phyloP scores from a whole-genome alignment of 2,797 vertebrate genomes.

The Numenius phaeopus region DNA sequence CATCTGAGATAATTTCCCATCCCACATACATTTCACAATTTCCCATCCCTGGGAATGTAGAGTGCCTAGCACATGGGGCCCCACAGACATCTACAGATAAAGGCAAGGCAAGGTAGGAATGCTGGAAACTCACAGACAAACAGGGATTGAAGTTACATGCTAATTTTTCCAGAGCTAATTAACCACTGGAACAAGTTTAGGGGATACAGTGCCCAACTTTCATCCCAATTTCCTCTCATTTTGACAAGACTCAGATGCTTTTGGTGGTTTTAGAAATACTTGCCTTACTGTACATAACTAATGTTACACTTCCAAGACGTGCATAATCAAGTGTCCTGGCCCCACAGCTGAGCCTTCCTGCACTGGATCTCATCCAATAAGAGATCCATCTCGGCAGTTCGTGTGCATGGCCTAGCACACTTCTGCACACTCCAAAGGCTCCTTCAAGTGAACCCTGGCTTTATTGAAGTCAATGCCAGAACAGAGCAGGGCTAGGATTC shows the following conservation, averaged over 20 bases:
- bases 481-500: not conserved
- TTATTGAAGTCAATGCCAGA: not conserved
- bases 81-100: conserved; percentile 38
- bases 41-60: not conserved
- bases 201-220: not conserved
- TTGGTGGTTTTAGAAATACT: not conserved
- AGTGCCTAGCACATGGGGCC: conserved; percentile 26
- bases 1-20: conserved; percentile 24
- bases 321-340: not conserved
- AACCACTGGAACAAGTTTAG: not conserved
- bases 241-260: conserved; percentile 17
- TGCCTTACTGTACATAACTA: not conserved
- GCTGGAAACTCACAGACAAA: conserved; percentile 21
- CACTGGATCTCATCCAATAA: not conserved
- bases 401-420: not conserved
- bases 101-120: conserved; percentile 37
- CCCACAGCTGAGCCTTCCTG: not conserved
- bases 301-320: not conserved
- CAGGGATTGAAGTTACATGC: not conserved
- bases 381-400: not conserved
- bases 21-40: conserved; percentile 62
- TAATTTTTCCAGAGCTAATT: conserved; percentile 35
- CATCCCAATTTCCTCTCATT: conserved; percentile 16
- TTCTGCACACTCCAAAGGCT: not conserved
- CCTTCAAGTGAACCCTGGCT: not conserved